Percentiles rank a stretch among this genome's conserved stretches.
Evolutionary conservation across 2,797 vertebrate species (phyloP).

Genomic region (Corythornis leucogaster): DNA sequence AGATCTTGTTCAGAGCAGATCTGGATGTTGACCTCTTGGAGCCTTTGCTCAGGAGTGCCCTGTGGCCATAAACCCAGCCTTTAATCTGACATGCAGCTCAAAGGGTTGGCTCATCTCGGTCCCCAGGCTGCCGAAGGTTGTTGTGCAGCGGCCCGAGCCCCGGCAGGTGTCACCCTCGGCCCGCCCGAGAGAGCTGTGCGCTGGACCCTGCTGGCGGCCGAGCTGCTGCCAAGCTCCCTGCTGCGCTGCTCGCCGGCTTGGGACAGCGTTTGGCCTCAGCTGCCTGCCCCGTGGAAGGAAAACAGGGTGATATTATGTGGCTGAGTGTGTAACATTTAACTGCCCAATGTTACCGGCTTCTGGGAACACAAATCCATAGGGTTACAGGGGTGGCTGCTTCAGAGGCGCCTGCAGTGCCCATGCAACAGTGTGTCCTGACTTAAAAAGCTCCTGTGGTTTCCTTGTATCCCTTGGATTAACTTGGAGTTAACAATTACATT

Average conservation of each 20-base stretch:
- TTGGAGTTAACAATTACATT: not conserved
- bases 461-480: not conserved
- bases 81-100: not conserved
- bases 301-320: not conserved
- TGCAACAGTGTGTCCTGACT: not conserved
- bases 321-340: rapidly evolving
- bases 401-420: no score
- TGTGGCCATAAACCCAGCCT: rapidly evolving
- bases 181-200: not conserved
- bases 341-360: not conserved
- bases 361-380: not conserved
- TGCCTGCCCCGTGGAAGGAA: rapidly evolving
- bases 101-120: rapidly evolving
- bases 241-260: not conserved
- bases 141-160: not conserved
- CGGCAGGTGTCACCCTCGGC: conserved; percentile 50
- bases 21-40: not conserved
- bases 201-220: not conserved
- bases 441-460: not conserved
- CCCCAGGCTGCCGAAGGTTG: no score
- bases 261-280: no score
- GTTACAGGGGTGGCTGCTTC: not conserved
- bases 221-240: not conserved
- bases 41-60: not conserved
- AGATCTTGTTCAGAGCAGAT: not conserved